Evolutionary conservation across 2,888 invertebrate genomes (phyloP).

Genomic region (Dicroscelio sp.): DNA sequence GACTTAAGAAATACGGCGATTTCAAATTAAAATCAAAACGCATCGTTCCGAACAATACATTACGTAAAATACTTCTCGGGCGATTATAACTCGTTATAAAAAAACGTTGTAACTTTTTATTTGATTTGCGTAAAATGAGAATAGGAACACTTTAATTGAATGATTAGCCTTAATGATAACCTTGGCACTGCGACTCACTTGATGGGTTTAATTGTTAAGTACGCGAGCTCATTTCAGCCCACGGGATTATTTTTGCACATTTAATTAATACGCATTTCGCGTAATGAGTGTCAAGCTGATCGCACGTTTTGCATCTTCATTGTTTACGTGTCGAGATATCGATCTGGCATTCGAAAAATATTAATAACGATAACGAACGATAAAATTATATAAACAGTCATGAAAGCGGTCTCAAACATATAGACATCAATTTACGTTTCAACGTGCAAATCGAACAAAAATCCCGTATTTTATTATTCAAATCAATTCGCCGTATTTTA

Average conservation of each 20-base stretch:
- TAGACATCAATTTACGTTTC: background rate
- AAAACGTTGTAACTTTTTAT: slow-evolving; percentile 32
- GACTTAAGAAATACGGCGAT: no score
- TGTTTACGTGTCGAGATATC: slow-evolving; percentile 59
- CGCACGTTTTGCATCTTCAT: slow-evolving; percentile 57
- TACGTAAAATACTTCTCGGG: slow-evolving; percentile 29
- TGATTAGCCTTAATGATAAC: slow-evolving; percentile 68
- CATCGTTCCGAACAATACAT: background rate
- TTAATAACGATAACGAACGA: slow-evolving; percentile 24
- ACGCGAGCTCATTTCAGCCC: slow-evolving; percentile 36
- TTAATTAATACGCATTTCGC: slow-evolving; percentile 66
- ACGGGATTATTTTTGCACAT: slow-evolving; percentile 58
- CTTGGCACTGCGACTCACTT: slow-evolving; percentile 62
- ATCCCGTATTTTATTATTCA: slow-evolving; percentile 48
- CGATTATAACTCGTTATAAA: slow-evolving; percentile 44
- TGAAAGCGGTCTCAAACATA: background rate
- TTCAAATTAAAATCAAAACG: background rate
- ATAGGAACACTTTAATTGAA: slow-evolving; percentile 59
- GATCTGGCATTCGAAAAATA: slow-evolving; percentile 20
- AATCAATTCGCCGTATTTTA: slow-evolving; percentile 57
- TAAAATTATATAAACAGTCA: slow-evolving; percentile 1
- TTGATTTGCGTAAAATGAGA: slow-evolving; percentile 55
- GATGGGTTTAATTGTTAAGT: slow-evolving; percentile 53
- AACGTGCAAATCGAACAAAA: background rate
- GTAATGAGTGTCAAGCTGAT: slow-evolving; percentile 50